These are phyloP conservation scores for Sinopyrophorus schimmeli DNA, from an alignment of 2,888 invertebrate genomes.

Conservation along the genomic window DNA sequence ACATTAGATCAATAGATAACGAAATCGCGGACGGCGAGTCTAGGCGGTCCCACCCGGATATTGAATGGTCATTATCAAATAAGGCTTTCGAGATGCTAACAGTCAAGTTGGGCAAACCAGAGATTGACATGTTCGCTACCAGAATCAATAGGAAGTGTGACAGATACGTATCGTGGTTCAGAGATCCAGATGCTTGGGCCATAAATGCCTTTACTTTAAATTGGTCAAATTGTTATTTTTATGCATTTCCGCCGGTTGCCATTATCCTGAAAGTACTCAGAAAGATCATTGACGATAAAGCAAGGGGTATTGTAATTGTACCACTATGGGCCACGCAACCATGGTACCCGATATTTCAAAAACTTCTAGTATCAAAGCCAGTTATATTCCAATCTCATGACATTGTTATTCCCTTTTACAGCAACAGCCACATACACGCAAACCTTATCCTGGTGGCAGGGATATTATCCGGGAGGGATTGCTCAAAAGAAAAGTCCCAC, in stretches of 20 bases:
- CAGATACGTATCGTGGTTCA: constrained; percentile 2
- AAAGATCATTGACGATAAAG: constrained; percentile 33
- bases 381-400: constrained; percentile 31
- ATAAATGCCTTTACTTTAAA: constrained; percentile 6
- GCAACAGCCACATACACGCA: too few species aligned
- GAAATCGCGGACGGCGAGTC: constrained; percentile 16
- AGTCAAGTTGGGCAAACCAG: background rate
- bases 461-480: constrained; percentile 6
- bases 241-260: constrained; percentile 14
- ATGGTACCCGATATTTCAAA: constrained; percentile 4
- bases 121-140: constrained; percentile 18
- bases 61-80: constrained; percentile 6
- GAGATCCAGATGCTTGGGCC: background rate
- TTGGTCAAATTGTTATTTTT: constrained; percentile 3
- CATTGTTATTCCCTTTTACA: too few species aligned
- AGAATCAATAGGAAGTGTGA: constrained; percentile 12
- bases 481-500: constrained; percentile 1
- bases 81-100: constrained; percentile 5
- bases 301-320: constrained; percentile 36
- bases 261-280: constrained; percentile 21
- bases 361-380: constrained; percentile 3
- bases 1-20: constrained; percentile 11
- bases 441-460: constrained; percentile 19
- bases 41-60: constrained; percentile 1
- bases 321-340: constrained; percentile 37